A percentile compares a stretch with the other conserved stretches of the same genome.
phyloP scores from a whole-genome alignment of 2,797 vertebrate genomes.

The Leucoraja ocellata region DNA sequence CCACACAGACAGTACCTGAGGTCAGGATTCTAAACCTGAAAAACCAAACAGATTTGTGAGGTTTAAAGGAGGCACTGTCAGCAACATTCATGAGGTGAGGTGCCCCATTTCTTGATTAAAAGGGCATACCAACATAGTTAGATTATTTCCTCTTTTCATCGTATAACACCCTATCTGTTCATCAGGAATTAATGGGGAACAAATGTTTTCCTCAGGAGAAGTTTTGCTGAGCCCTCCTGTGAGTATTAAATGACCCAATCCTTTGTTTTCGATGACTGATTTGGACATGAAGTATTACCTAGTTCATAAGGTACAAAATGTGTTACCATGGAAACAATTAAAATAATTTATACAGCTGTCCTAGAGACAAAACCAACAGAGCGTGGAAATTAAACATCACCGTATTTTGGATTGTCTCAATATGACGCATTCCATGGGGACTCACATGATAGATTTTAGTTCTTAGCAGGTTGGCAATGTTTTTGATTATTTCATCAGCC shows the following conservation, averaged over 20 bases:
- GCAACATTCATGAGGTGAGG: background rate
- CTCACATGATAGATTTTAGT: background rate
- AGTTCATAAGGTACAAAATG: background rate
- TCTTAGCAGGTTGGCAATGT: background rate
- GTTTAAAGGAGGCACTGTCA: background rate
- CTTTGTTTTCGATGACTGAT: background rate
- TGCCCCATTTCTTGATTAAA: background rate
- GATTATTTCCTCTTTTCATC: background rate
- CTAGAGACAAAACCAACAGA: background rate
- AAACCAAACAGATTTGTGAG: background rate
- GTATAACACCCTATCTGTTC: background rate
- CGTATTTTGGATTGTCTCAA: background rate
- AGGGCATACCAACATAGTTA: background rate
- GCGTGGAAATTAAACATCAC: constrained; percentile 13
- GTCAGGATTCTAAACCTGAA: background rate
- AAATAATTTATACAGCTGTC: background rate
- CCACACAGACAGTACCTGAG: no score
- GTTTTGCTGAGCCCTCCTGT: background rate
- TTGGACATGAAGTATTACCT: background rate
- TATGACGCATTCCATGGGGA: background rate
- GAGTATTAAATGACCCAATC: background rate
- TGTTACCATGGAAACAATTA: background rate
- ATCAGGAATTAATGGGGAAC: background rate
- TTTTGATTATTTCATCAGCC: background rate
- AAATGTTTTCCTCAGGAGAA: background rate